phyloP scores from a whole-genome alignment of 2,113 vertebrate species.

The Tenrec ecaudatus region DNA sequence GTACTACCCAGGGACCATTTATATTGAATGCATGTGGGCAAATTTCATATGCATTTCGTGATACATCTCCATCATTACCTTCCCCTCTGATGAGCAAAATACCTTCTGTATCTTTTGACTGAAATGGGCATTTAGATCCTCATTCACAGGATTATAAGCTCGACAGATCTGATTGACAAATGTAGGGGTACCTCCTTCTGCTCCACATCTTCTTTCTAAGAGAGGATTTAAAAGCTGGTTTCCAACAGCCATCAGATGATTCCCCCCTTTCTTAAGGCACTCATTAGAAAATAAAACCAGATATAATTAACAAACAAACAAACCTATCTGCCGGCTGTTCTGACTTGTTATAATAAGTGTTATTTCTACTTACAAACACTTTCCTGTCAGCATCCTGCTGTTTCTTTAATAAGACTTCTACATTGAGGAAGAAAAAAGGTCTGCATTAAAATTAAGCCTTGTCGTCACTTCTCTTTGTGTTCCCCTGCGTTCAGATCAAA shows the following conservation, averaged over 20 bases:
- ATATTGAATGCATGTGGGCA: neutral
- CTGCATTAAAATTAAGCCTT: slow-evolving; percentile 66
- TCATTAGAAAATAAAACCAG: slow-evolving; percentile 83
- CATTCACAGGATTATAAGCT: slow-evolving; percentile 28
- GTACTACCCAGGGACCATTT: neutral
- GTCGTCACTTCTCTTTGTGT: slow-evolving; percentile 35
- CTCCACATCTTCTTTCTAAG: neutral
- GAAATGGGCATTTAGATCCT: slow-evolving; percentile 44
- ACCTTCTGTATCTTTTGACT: slow-evolving; percentile 19
- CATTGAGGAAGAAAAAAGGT: slow-evolving; percentile 42
- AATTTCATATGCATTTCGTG: neutral
- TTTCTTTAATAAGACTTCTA: slow-evolving; percentile 81
- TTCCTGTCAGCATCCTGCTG: slow-evolving; percentile 80
- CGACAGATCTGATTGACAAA: slow-evolving; percentile 38
- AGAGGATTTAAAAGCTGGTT: slow-evolving; percentile 69
- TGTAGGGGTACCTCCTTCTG: neutral
- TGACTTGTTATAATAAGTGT: slow-evolving; percentile 82
- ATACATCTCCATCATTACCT: neutral
- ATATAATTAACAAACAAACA: slow-evolving; percentile 83
- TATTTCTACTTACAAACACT: slow-evolving; percentile 78
- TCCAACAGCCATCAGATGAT: slow-evolving; percentile 67
- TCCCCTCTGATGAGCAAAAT: neutral
- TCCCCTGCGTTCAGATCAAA: slow-evolving; percentile 50
- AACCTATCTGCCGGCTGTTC: slow-evolving; percentile 80
- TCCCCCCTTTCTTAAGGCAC: slow-evolving; percentile 59